Conservation (phyloP, 2,113 vertebrate genomes). For the Conger conger region DNA sequence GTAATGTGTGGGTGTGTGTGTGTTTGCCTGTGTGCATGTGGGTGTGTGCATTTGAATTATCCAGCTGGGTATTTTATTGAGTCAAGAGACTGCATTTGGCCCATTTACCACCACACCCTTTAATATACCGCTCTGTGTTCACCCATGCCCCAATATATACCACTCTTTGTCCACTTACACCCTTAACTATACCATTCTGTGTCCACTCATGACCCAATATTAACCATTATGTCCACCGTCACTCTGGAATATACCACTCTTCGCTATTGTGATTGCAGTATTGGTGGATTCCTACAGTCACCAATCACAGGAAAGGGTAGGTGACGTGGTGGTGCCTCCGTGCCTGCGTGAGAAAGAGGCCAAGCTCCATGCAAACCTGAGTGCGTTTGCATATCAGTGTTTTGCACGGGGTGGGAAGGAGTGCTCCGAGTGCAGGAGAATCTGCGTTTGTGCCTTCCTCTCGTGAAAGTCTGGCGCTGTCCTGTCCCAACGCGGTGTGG, state of each 20-base stretch:
- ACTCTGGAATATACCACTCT: too few species aligned
- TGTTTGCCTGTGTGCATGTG: too few species aligned
- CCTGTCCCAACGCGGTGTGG: background rate
- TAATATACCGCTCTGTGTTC: background rate
- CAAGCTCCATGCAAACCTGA: background rate
- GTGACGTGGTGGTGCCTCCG: too few species aligned
- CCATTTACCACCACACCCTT: too few species aligned
- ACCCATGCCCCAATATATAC: too few species aligned
- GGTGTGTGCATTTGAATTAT: too few species aligned
- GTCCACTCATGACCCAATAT: too few species aligned
- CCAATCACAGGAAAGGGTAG: background rate
- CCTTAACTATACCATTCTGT: too few species aligned
- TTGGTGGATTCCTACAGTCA: background rate
- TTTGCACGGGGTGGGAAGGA: background rate
- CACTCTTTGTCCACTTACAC: too few species aligned
- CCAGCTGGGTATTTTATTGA: too few species aligned
- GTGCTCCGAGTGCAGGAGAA: background rate
- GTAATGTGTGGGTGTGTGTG: too few species aligned
- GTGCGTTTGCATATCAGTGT: background rate
- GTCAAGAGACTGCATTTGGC: too few species aligned
- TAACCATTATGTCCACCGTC: background rate
- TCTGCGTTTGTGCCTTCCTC: background rate
- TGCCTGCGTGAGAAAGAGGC: background rate
- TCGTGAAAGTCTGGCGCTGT: background rate
- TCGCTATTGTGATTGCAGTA: background rate